Evolutionary conservation across 2,888 invertebrate genomes (phyloP).

Genomic region (Spatulosminthurus flaviceps): DNA sequence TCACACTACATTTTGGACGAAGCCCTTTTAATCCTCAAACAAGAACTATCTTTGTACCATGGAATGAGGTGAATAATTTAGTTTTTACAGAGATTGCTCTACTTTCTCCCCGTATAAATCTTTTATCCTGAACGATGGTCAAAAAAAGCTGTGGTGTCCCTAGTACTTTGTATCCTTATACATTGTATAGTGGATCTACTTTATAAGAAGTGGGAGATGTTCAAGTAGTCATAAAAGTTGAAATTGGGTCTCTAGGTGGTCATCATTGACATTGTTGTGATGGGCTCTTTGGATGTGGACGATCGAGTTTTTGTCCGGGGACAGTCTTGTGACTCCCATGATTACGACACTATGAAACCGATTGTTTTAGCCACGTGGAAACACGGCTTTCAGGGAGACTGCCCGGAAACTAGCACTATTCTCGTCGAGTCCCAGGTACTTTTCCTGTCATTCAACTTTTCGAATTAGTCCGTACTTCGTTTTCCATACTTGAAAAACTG

Average conservation of each 20-base stretch:
- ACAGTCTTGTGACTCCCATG: constrained; percentile 85
- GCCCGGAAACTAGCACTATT: constrained; percentile 89
- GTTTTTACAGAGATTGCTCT: constrained; percentile 22
- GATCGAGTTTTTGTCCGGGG: constrained; percentile 76
- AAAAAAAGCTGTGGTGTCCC: too few relatives aligned
- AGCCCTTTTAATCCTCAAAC: constrained; percentile 89
- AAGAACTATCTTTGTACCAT: constrained; percentile 90
- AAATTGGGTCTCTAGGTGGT: constrained; percentile 75
- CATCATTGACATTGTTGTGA: constrained; percentile 86
- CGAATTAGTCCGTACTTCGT: too few relatives aligned
- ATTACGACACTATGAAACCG: constrained; percentile 92
- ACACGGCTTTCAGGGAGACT: constrained; percentile 94
- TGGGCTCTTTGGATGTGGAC: constrained; percentile 77
- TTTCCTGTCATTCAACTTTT: background rate
- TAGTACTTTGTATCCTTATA: too few relatives aligned
- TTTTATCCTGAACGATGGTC: background rate
- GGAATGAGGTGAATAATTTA: constrained; percentile 79
- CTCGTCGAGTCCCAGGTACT: constrained; percentile 83
- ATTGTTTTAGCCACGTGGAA: constrained; percentile 94
- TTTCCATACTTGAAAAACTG: too few relatives aligned
- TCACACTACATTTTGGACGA: constrained; percentile 92
- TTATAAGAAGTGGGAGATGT: background rate
- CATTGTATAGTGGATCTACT: too few relatives aligned
- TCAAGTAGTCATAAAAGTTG: constrained; percentile 12
- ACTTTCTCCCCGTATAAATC: background rate